These are phyloP conservation scores for Palythoa caribaeorum DNA, from an alignment of 92 coral and sea anemone genomes.

Conservation along the genomic window DNA sequence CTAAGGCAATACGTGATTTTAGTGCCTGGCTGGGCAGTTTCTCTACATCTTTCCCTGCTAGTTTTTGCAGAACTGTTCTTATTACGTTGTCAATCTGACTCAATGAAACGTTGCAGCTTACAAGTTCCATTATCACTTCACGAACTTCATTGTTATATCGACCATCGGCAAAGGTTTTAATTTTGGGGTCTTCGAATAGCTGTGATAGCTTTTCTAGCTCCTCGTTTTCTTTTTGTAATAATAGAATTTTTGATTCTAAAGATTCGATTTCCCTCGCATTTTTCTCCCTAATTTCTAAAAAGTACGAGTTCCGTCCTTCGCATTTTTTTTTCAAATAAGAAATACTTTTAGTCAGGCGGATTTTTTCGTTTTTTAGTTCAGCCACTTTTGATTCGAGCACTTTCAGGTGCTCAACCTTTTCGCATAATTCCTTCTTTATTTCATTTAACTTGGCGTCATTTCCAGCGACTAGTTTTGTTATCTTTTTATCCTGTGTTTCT, in stretches of 20 bases:
- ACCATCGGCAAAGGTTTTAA: not conserved
- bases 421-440: conserved; percentile 12
- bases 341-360: not conserved
- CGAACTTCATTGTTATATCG: not conserved
- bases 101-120: not conserved
- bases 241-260: not conserved
- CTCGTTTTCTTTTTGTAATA: not conserved
- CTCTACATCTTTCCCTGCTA: not conserved
- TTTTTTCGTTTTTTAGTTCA: conserved; percentile 10
- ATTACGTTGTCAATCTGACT: not conserved
- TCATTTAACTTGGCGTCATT: conserved; percentile 22
- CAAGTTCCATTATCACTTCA: not conserved
- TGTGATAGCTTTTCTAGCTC: conserved; percentile 4
- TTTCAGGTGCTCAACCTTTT: conserved; percentile 11
- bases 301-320: conserved; percentile 11
- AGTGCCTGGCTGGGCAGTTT: conserved; percentile 11
- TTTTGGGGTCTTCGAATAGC: not conserved
- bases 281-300: not conserved
- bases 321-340: conserved; percentile 12
- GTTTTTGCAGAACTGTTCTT: not conserved
- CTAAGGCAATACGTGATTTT: not conserved
- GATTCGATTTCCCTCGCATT: not conserved
- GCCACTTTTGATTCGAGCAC: conserved; percentile 27
- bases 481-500: no score
- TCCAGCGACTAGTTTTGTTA: conserved; percentile 3